Percentiles rank a stretch among this genome's conserved stretches.
Evolutionary conservation across 2,113 vertebrate genomes (phyloP).

Genomic region (Petrocephalus microphthalmus): DNA sequence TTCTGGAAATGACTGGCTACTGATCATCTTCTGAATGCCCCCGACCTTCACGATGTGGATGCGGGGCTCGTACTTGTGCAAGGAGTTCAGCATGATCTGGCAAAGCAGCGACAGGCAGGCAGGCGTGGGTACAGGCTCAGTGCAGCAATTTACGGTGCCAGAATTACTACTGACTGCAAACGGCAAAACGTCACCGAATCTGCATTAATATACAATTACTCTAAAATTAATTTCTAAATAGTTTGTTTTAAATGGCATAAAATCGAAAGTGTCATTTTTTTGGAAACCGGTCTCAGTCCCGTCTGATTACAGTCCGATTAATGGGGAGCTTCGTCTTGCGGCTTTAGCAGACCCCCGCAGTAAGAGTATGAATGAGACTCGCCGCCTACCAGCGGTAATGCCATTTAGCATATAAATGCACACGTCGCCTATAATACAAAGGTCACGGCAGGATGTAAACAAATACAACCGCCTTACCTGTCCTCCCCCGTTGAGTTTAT

Average conservation of each 20-base stretch:
- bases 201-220: neutral
- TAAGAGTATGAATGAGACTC: neutral
- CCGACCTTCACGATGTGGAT: slow-evolving; percentile 73
- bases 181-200: neutral
- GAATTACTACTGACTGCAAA: neutral
- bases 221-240: neutral
- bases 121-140: neutral
- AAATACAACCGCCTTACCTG: slow-evolving; percentile 53
- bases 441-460: neutral
- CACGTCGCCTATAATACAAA: neutral
- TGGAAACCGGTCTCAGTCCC: neutral
- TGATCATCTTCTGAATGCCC: slow-evolving; percentile 71
- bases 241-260: neutral
- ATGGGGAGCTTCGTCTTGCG: neutral
- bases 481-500: slow-evolving; percentile 70
- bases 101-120: neutral
- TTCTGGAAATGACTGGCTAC: slow-evolving; percentile 69
- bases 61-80: slow-evolving; percentile 71
- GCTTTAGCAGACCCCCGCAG: neutral
- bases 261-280: neutral
- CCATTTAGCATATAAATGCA: neutral
- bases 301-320: neutral
- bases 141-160: neutral
- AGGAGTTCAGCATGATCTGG: slow-evolving; percentile 72
- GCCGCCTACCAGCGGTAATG: neutral